Base-by-base conservation (phyloP, 1,140 invertebrate species). In the Hesperophylax magnus region DNA sequence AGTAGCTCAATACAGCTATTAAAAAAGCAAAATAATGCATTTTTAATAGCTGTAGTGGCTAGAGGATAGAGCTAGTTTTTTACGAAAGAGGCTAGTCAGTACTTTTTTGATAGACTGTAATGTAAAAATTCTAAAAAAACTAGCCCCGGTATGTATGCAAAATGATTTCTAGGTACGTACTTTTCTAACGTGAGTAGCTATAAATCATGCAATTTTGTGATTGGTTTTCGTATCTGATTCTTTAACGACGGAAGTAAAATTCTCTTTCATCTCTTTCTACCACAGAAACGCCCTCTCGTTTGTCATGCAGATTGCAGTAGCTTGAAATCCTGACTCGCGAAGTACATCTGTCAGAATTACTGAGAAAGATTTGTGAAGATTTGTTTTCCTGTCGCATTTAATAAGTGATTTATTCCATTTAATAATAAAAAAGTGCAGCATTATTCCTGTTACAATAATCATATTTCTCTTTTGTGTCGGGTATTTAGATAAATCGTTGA, bases 261-360 rank as follows among this genome's bases (percentile, higher is more conserved):
- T 72, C 53, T 72, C 69, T 72, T 53, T 58, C 22, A 75, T 67
- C 77, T 78, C 63, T 52, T 54, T 78, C 77, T 54, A 31, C 18
- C 77, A 54, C 24, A 78, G 77, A 78, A 78, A 78, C 77, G 77
- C 77, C 77, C 77, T 78, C 77, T 78, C 47, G 77, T 78, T 78
- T 67, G 77, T 78, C 77, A 77, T 58, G 52, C 69, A 18, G 39
- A 72, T 72, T 75, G 47, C 72, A 63, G 75, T 77, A 11, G 54
- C 34, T 56, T 54, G 56, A 39, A 60, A 63, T 77, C 34, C 47
- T n/a, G 34, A 52, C 63, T 77, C 56, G 58, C 58, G 34, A 61
- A 27, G 52, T 39, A 47, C 60, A 77, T 77, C 75, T 77, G 75
- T 77, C 75, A 77, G 39, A 77, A 77, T 24, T 17, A 6, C 34